phyloP scores from a whole-genome alignment of 2,797 vertebrate species.

The Notolepis coatsorum region DNA sequence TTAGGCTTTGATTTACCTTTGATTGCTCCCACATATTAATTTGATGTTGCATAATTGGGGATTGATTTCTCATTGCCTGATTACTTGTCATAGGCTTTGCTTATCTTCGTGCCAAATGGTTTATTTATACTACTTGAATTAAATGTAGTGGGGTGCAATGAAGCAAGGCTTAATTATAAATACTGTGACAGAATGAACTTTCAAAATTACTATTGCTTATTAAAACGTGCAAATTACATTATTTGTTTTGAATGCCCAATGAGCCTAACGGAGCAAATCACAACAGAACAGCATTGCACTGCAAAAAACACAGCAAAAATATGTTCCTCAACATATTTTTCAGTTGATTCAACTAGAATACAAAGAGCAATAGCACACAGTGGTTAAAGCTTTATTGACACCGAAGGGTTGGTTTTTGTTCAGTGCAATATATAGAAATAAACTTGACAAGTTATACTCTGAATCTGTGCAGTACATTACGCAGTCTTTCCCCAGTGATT shows the following conservation, averaged over 20 bases:
- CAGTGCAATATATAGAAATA: no score
- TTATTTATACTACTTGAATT: slow-evolving; percentile 72
- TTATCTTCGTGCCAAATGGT: slow-evolving; percentile 64
- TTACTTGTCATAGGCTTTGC: slow-evolving; percentile 72
- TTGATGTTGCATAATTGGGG: slow-evolving; percentile 68
- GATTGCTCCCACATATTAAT: slow-evolving; percentile 77
- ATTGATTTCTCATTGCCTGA: slow-evolving; percentile 73
- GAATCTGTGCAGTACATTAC: no score
- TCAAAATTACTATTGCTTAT: slow-evolving; percentile 65
- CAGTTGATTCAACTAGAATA: not conserved
- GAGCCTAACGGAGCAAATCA: slow-evolving; percentile 49
- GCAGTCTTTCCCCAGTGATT: no score
- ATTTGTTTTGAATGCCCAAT: slow-evolving; percentile 59
- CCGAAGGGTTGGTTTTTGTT: no score
- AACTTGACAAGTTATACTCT: no score
- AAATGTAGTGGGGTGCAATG: slow-evolving; percentile 68
- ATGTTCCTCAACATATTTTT: not conserved
- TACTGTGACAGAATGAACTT: slow-evolving; percentile 71
- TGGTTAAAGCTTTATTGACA: no score
- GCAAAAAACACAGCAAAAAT: not conserved
- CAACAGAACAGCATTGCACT: not conserved
- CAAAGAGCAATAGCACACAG: no score
- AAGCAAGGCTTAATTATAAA: slow-evolving; percentile 76
- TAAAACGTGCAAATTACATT: slow-evolving; percentile 68
- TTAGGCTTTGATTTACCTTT: slow-evolving; percentile 73